These are phyloP conservation scores for Psix sp. DNA, from an alignment of 1,140 invertebrate genomes.

Conservation along the genomic window DNA sequence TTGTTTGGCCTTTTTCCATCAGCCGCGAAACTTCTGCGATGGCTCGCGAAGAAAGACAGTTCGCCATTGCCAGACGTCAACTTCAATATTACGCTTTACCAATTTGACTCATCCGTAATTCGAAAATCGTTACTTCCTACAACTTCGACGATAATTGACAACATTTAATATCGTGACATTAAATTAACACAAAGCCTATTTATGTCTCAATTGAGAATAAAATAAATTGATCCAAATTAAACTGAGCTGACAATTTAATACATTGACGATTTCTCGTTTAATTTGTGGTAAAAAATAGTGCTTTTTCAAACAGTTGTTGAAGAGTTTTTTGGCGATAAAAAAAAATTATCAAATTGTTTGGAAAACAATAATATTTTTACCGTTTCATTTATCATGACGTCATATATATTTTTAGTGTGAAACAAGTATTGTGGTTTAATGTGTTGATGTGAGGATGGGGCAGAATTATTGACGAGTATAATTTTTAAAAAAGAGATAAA, in stretches of 20 bases:
- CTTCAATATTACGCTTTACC: slow-evolving; percentile 18
- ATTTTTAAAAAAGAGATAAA: no score
- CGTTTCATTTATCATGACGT: no score
- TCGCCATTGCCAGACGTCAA: no score
- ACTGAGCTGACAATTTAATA: slow-evolving; percentile 15
- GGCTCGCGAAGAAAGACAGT: no score
- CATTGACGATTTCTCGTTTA: background rate
- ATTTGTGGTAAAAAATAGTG: background rate
- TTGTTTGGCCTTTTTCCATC: slow-evolving; percentile 20
- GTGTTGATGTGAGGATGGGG: no score
- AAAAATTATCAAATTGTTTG: no score
- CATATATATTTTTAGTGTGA: no score
- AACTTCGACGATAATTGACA: slow-evolving; percentile 39
- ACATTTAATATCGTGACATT: slow-evolving; percentile 46
- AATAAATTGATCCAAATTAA: slow-evolving; percentile 40
- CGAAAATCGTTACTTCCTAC: slow-evolving; percentile 48
- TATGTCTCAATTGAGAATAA: slow-evolving; percentile 30
- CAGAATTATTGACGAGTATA: no score
- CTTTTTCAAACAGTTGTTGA: no score
- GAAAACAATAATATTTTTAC: no score
- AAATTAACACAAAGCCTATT: slow-evolving; percentile 45
- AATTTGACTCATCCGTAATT: slow-evolving; percentile 36
- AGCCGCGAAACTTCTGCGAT: slow-evolving; percentile 8
- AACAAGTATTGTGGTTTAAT: no score
- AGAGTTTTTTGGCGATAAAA: no score